Conservation (phyloP, 2,888 invertebrate species). For the Dryomyza anilis region DNA sequence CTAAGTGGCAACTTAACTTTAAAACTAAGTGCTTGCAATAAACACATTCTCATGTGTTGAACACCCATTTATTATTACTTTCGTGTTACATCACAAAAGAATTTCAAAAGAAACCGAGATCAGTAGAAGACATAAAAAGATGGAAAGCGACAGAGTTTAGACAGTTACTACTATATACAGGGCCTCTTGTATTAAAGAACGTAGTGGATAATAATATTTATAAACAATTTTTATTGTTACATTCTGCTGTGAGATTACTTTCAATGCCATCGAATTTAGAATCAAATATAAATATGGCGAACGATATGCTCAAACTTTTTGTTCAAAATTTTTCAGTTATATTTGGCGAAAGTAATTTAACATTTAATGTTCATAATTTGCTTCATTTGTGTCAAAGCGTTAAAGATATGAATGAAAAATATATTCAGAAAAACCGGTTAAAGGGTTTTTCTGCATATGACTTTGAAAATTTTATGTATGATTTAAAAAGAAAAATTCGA, state of each 20-base stretch:
- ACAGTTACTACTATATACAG: no score
- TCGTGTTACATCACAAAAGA: neutral
- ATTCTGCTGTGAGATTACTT: neutral
- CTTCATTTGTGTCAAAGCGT: slow-evolving; percentile 8
- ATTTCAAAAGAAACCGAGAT: neutral
- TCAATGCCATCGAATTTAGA: no score
- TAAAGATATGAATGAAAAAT: no score
- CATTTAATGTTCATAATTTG: slow-evolving; percentile 14
- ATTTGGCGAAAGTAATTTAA: slow-evolving; percentile 2
- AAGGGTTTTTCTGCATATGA: neutral
- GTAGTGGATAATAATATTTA: neutral
- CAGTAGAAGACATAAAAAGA: slow-evolving; percentile 11
- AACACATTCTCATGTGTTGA: neutral
- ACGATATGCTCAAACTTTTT: no score
- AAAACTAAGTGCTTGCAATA: neutral
- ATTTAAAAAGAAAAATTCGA: neutral
- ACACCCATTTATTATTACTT: neutral
- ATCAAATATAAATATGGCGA: no score
- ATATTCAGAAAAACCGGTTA: neutral
- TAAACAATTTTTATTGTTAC: slow-evolving; percentile 8
- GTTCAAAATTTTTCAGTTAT: neutral
- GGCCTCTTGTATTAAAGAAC: no score
- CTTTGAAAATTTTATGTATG: slow-evolving; percentile 1
- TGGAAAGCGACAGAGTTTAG: no score
- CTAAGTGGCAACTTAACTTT: neutral